These are phyloP conservation scores for Clusia tigrina DNA, from an alignment of 2,888 invertebrate genomes.

Conservation along the genomic window DNA sequence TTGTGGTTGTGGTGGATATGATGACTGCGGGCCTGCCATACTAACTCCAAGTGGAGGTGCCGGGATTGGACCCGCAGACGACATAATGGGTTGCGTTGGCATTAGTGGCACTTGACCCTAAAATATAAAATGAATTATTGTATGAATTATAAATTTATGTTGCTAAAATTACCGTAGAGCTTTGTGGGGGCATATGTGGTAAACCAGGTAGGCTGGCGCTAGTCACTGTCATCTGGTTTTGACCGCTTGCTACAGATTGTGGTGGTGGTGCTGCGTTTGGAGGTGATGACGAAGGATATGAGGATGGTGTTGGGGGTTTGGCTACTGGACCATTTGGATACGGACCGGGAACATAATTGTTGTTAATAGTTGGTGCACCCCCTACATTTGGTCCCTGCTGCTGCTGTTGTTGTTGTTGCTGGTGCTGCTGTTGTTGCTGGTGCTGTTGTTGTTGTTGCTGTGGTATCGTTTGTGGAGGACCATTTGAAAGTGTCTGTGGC, in stretches of 20 bases:
- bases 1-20: constrained; percentile 25
- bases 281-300: constrained; percentile 34
- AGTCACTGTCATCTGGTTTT: constrained; percentile 57
- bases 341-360: constrained; percentile 30
- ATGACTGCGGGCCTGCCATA: constrained; percentile 37
- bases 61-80: constrained; percentile 8
- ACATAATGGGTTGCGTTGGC: constrained; percentile 35
- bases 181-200: constrained; percentile 62
- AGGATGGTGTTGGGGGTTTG: constrained; percentile 22
- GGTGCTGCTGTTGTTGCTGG: constrained; percentile 34
- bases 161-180: constrained; percentile 33
- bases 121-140: constrained; percentile 1
- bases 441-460: constrained; percentile 30
- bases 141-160: constrained; percentile 7
- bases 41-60: constrained; percentile 35
- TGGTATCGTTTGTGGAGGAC: constrained; percentile 28
- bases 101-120: constrained; percentile 37
- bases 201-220: constrained; percentile 55
- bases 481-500: constrained; percentile 27
- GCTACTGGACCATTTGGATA: constrained; percentile 36
- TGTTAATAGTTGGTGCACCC: constrained; percentile 36
- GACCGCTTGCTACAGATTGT: constrained; percentile 48
- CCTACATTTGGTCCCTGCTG: constrained; percentile 41
- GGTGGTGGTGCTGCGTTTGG: constrained; percentile 27
- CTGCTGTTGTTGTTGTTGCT: constrained; percentile 26